These are phyloP conservation scores for Tachina grossa DNA, from an alignment of 2,888 invertebrate species.

Conservation along the genomic window DNA sequence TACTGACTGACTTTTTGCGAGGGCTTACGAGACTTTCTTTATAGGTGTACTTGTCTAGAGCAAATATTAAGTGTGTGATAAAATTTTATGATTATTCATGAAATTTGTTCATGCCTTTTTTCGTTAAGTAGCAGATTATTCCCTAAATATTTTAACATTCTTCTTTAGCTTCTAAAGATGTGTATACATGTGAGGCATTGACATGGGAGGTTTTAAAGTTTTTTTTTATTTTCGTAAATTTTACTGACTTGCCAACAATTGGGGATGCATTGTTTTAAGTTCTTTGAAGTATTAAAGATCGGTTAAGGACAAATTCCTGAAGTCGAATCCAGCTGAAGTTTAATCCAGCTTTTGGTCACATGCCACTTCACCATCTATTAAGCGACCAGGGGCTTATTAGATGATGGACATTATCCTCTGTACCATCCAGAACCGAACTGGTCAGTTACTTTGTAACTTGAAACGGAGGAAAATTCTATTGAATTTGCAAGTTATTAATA, in stretches of 20 bases:
- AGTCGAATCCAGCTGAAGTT: too few relatives aligned
- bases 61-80: conserved; percentile 72
- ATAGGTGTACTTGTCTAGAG: background rate
- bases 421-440: too few relatives aligned
- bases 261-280: background rate
- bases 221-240: background rate
- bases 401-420: too few relatives aligned
- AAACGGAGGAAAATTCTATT: too few relatives aligned
- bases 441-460: too few relatives aligned
- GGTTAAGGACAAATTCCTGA: too few relatives aligned
- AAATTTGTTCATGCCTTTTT: conserved; percentile 75
- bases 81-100: conserved; percentile 78
- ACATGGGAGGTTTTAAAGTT: background rate
- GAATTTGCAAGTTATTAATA: too few relatives aligned
- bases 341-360: too few relatives aligned
- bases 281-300: background rate
- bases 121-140: background rate
- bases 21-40: background rate
- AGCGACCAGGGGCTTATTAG: too few relatives aligned
- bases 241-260: background rate
- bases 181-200: background rate
- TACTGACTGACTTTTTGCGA: conserved; percentile 35
- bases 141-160: background rate
- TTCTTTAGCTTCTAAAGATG: background rate
- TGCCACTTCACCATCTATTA: too few relatives aligned